phyloP scores from a whole-genome alignment of 1,140 invertebrate genomes.

The Helicorthomorpha holstii region DNA sequence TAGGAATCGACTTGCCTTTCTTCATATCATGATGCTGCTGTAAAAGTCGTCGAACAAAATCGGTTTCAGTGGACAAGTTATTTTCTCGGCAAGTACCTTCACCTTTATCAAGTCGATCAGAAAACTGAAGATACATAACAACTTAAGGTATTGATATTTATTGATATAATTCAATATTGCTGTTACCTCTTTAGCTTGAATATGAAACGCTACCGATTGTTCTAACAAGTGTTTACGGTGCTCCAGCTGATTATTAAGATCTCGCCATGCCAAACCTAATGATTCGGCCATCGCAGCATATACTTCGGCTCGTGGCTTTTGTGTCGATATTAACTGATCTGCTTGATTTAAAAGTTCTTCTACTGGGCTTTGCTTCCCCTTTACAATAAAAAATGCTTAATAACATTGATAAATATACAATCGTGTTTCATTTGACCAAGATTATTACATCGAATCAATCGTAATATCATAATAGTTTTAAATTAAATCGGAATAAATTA shows the following conservation, averaged over 20 bases:
- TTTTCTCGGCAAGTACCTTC: constrained; percentile 19
- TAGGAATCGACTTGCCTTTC: constrained; percentile 25
- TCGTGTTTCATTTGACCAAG: too few species aligned
- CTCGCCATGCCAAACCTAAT: constrained; percentile 68
- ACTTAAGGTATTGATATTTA: neutral
- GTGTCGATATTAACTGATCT: constrained; percentile 60
- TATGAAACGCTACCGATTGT: constrained; percentile 51
- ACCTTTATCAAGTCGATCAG: constrained; percentile 45
- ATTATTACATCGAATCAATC: too few species aligned
- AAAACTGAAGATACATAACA: constrained; percentile 32
- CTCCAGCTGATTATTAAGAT: constrained; percentile 63
- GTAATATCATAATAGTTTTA: too few species aligned
- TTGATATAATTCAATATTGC: neutral
- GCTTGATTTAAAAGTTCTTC: constrained; percentile 71
- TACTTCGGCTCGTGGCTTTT: constrained; percentile 48
- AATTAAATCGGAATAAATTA: too few species aligned
- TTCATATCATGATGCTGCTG: constrained; percentile 27
- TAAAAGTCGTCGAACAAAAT: constrained; percentile 34
- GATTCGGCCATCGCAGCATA: constrained; percentile 84
- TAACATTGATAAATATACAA: too few species aligned
- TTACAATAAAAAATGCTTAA: too few species aligned
- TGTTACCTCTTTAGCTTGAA: constrained; percentile 24
- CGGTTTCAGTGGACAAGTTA: constrained; percentile 22
- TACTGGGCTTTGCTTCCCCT: constrained; percentile 80
- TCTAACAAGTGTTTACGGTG: constrained; percentile 57